Evolutionary conservation across 2,797 vertebrate species (phyloP).

Genomic region (Tachyglossus aculeatus): DNA sequence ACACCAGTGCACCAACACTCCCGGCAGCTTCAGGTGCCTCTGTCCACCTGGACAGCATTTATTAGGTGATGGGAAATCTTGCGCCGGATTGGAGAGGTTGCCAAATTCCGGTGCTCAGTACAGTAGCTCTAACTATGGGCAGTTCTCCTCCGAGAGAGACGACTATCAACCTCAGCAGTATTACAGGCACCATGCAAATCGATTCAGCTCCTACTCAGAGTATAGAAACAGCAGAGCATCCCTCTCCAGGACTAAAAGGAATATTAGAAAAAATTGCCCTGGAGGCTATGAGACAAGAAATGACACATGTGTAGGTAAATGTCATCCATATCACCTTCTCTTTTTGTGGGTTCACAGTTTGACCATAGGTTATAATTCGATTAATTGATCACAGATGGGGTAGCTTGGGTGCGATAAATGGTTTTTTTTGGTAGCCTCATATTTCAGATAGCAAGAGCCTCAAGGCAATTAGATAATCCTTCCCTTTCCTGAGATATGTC

Average conservation of each 20-base stretch:
- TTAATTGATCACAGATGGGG: background rate
- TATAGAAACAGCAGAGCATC: conserved; percentile 81
- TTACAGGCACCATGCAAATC: conserved; percentile 91
- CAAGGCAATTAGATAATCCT: too few species aligned
- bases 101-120: conserved; percentile 84
- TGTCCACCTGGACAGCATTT: conserved; percentile 92
- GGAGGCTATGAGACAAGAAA: conserved; percentile 86
- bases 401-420: conserved; percentile 1
- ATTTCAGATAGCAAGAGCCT: background rate
- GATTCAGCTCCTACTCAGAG: conserved; percentile 87
- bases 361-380: conserved; percentile 19
- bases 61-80: conserved; percentile 95
- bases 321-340: conserved; percentile 70
- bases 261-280: conserved; percentile 81
- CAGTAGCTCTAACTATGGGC: conserved; percentile 84
- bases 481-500: too few species aligned
- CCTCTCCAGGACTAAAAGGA: conserved; percentile 80
- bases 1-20: conserved; percentile 91
- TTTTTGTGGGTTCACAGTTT: conserved; percentile 33
- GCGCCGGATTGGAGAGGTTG: conserved; percentile 92
- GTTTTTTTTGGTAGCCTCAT: too few species aligned
- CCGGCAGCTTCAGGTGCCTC: conserved; percentile 93
- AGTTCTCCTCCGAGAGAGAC: conserved; percentile 81
- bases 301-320: conserved; percentile 93
- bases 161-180: conserved; percentile 82